Percentiles rank a stretch among this genome's conserved stretches.
Evolutionary conservation across 2,888 invertebrate genomes (phyloP).

Genomic region (Drosophila emarginata): DNA sequence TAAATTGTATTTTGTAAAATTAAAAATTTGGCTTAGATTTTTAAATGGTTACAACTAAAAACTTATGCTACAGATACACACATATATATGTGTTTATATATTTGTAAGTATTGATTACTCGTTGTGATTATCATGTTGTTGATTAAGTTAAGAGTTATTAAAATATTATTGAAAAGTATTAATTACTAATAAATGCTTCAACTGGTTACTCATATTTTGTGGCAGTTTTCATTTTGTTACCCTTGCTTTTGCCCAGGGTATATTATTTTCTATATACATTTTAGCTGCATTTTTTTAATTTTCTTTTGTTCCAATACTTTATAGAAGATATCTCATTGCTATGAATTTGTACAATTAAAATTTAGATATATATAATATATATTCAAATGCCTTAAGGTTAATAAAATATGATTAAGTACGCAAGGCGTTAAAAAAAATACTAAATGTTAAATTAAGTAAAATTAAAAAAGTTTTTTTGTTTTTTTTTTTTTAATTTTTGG

Average conservation of each 20-base stretch:
- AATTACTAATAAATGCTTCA: constrained; percentile 66
- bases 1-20: constrained; percentile 37
- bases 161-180: constrained; percentile 31
- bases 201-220: constrained; percentile 55
- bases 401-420: constrained; percentile 37
- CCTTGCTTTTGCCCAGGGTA: not conserved
- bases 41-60: constrained; percentile 1
- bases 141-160: constrained; percentile 2
- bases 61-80: not conserved
- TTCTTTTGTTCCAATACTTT: constrained; percentile 26
- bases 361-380: constrained; percentile 16
- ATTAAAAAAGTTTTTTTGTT: not conserved
- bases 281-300: constrained; percentile 46
- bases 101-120: constrained; percentile 13
- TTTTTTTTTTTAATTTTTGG: constrained; percentile 51
- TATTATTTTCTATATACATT: constrained; percentile 58
- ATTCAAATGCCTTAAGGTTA: not conserved
- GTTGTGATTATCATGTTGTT: constrained; percentile 33
- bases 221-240: constrained; percentile 45
- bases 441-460: constrained; percentile 25
- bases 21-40: constrained; percentile 43
- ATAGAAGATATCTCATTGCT: constrained; percentile 54
- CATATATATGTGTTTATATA: not conserved
- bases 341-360: constrained; percentile 46
- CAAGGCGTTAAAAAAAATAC: constrained; percentile 42